Percentiles rank a stretch among this genome's conserved stretches.
phyloP scores from a whole-genome alignment of 2,797 vertebrate genomes.

The Gouania willdenowi region DNA sequence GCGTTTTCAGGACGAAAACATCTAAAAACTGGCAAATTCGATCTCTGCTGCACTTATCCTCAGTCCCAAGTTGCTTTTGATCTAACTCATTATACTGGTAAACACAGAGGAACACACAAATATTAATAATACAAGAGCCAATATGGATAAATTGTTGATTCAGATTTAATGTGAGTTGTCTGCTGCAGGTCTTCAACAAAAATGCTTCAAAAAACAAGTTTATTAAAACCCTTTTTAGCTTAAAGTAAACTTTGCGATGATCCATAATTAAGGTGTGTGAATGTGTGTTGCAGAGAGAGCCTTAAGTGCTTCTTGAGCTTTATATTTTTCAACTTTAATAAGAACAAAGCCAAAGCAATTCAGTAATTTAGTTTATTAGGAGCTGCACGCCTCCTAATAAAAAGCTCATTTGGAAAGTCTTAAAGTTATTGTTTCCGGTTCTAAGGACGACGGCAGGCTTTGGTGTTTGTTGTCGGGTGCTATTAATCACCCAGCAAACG shows the following conservation, averaged over 20 bases:
- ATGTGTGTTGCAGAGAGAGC: conserved; percentile 1
- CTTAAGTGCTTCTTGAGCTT: not conserved
- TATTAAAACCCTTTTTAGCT: not conserved
- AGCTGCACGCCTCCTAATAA: conserved; percentile 55
- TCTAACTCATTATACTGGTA: conserved; percentile 50
- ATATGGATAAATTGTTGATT: conserved; percentile 49
- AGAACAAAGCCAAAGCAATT: conserved; percentile 48
- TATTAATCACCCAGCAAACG: conserved; percentile 63
- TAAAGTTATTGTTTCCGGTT: conserved; percentile 67
- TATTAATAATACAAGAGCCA: conserved; percentile 40
- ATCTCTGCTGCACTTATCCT: conserved; percentile 10
- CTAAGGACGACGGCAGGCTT: conserved; percentile 20
- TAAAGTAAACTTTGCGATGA: conserved; percentile 3
- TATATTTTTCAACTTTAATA: conserved; percentile 40
- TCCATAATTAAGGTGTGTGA: conserved; percentile 28
- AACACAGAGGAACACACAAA: conserved; percentile 51
- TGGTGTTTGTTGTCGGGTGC: conserved; percentile 55
- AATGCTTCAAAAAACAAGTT: conserved; percentile 7
- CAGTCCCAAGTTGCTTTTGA: conserved; percentile 34
- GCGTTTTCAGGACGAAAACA: conserved; percentile 53
- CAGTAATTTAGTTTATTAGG: conserved; percentile 58
- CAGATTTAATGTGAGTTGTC: conserved; percentile 35
- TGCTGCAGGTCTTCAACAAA: conserved; percentile 17
- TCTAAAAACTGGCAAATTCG: conserved; percentile 45
- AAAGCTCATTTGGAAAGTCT: conserved; percentile 67